A percentile compares a stretch with the other conserved stretches of the same genome.
phyloP scores from a whole-genome alignment of 2,797 vertebrate genomes.

The Aldrovandia affinis region DNA sequence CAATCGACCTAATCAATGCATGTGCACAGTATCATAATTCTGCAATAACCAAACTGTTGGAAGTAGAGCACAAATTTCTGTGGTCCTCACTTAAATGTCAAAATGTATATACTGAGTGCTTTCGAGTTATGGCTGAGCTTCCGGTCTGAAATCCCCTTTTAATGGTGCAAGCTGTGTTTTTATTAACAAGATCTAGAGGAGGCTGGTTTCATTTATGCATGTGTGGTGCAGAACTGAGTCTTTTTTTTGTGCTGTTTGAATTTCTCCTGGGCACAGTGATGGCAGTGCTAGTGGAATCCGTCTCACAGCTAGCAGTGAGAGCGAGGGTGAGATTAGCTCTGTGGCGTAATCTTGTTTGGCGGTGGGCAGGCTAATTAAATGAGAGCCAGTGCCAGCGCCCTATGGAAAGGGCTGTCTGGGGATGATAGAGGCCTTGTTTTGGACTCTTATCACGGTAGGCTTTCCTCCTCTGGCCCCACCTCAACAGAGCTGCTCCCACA shows the following conservation, averaged over 20 bases:
- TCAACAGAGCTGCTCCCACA: conserved; percentile 67
- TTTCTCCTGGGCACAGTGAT: too few relatives aligned
- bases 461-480: conserved; percentile 63
- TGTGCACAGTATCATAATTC: neutral
- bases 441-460: conserved; percentile 64
- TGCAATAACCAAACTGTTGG: neutral
- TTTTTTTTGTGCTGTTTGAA: too few relatives aligned
- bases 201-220: neutral
- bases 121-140: neutral
- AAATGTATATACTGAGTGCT: neutral
- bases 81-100: neutral
- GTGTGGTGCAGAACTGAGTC: neutral
- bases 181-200: neutral
- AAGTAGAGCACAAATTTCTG: neutral
- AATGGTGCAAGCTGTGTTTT: neutral
- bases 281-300: neutral
- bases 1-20: neutral
- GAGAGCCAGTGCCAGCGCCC: conserved; percentile 24
- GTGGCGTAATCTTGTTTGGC: conserved; percentile 30
- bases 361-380: conserved; percentile 41
- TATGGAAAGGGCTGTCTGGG: conserved; percentile 21
- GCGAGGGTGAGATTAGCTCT: neutral
- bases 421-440: conserved; percentile 52
- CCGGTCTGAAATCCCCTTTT: neutral
- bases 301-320: neutral